Evolutionary conservation across 2,113 vertebrate genomes (phyloP).

Genomic region (Copsychus sechellarum): DNA sequence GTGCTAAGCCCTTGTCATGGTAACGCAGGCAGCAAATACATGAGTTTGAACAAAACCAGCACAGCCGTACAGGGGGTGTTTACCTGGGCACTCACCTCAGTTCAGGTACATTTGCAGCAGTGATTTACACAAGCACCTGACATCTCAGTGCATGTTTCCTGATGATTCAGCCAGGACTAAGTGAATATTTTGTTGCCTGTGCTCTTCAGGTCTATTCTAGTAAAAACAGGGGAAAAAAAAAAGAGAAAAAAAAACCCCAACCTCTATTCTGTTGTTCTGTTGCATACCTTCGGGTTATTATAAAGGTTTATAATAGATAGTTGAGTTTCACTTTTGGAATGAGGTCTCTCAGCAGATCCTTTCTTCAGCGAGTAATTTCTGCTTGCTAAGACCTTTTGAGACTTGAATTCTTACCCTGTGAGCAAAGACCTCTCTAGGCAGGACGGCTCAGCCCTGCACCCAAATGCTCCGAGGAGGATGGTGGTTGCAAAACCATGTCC

Average conservation of each 20-base stretch:
- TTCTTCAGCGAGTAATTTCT: background rate
- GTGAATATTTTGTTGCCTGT: background rate
- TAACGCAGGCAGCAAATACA: background rate
- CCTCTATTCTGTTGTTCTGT: background rate
- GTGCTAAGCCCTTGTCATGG: background rate
- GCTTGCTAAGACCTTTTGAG: background rate
- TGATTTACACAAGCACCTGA: background rate
- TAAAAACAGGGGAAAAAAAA: background rate
- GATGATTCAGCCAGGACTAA: background rate
- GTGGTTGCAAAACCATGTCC: background rate
- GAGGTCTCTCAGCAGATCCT: background rate
- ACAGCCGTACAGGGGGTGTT: background rate
- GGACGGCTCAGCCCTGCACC: background rate
- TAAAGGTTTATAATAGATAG: background rate
- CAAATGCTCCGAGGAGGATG: background rate
- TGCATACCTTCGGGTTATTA: background rate
- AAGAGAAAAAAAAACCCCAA: fast-evolving
- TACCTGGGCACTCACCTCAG: background rate
- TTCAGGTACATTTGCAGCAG: background rate
- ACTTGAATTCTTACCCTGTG: background rate
- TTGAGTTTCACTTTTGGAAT: background rate
- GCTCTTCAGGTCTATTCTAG: background rate
- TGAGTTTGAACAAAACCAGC: background rate
- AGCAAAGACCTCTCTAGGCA: background rate
- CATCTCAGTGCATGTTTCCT: background rate